Base-by-base conservation (phyloP, 2,797 vertebrate species). In the Rhinichthys osculus region DNA sequence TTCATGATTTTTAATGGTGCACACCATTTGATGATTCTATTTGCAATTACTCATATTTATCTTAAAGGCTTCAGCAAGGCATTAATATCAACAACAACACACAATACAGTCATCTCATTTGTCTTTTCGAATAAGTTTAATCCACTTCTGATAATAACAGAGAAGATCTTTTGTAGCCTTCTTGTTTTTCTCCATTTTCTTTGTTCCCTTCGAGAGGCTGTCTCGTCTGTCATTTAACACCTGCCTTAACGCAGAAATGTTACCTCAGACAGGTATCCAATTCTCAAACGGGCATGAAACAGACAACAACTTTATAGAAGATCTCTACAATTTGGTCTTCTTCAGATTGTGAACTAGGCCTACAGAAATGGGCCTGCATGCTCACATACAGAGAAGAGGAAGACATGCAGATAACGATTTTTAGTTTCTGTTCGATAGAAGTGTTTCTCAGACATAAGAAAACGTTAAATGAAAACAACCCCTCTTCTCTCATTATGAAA, bases 181-280 rank as follows among this genome's bases (percentile, higher is more conserved):
- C 7, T 23, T 47, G 42, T 40, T 47, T 54, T 40, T 50, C 16
- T 33, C 2, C 3, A 64, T 33, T 42, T n/a, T 42, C 73, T 78
- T 67, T 54, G 16, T 42, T 77, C 23, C 23, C 33, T 77, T 50
- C 14, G 1, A 33, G 1, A 54, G 27, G 30, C 82, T 67, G 44
- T 23, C 10, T 23, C 3, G 0, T 4, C 13, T 77, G 82, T 76
- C 57, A 78, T 79, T 79, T 59, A 85, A 84, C 50, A 84, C 74
- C 74, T 59, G 83, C 19, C 13, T 70, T 44, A 33, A 35, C 35
- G 5, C 52, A 35, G 62, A 27, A n/a, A 6, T n/a, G 76, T 71
- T 62, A 85, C 76, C 7, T 70, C 38, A 70, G 73, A 79, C 35
- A 38, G 66, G 76, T 79, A 35, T 79, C 76, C 13, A 42, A 11